Conservation (phyloP, 2,797 vertebrate species). For the Phalloptychus januarius region DNA sequence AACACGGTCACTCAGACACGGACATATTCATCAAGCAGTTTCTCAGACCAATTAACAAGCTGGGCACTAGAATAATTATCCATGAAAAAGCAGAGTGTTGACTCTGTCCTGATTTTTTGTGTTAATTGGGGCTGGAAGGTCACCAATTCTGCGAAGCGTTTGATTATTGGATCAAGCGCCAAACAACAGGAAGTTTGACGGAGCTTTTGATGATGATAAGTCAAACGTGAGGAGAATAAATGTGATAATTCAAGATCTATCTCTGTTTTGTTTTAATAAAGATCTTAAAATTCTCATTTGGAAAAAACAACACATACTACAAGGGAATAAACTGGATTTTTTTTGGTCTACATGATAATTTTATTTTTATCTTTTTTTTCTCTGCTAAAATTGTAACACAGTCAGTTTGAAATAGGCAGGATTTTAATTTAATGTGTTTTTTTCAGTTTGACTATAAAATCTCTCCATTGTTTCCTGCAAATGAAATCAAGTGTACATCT, state of each 20-base stretch:
- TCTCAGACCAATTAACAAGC: conserved; percentile 68
- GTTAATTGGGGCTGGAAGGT: conserved; percentile 23
- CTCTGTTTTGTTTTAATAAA: background rate
- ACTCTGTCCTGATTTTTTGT: conserved; percentile 12
- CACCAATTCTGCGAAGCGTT: conserved; percentile 23
- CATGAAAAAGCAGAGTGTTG: conserved; percentile 34
- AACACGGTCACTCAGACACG: conserved; percentile 34
- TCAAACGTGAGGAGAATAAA: background rate
- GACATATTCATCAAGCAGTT: conserved; percentile 49
- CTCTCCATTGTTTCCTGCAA: background rate
- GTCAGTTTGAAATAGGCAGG: background rate
- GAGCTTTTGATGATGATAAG: background rate
- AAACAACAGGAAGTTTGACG: background rate
- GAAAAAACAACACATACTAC: background rate
- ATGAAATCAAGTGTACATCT: background rate
- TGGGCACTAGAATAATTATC: conserved; percentile 55
- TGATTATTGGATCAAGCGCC: conserved; percentile 19
- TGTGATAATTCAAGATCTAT: too few species aligned
- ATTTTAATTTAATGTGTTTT: background rate
- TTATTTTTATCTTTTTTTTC: background rate
- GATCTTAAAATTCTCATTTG: background rate
- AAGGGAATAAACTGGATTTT: background rate
- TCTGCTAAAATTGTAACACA: background rate
- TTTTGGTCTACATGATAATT: background rate
- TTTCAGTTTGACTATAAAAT: background rate